phyloP scores from a whole-genome alignment of 1,140 invertebrate species.

The Marisa cornuarietis region DNA sequence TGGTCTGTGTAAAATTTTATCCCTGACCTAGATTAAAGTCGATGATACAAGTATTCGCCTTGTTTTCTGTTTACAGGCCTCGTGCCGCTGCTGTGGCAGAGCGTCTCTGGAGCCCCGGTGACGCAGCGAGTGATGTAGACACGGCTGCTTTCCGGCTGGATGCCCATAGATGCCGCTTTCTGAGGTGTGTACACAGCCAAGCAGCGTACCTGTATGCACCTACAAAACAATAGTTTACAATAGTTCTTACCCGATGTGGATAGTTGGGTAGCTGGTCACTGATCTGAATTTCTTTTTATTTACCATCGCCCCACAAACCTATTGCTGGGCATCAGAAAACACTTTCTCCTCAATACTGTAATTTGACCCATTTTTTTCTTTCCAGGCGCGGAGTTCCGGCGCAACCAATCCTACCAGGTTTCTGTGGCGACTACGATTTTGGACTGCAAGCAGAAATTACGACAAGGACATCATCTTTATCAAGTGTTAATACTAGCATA shows the following conservation, averaged over 20 bases:
- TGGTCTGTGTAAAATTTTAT: no score
- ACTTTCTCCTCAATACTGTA: not conserved
- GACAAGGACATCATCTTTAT: not conserved
- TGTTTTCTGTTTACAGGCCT: constrained; percentile 46
- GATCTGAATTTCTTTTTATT: not conserved
- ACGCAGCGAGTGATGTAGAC: constrained; percentile 56
- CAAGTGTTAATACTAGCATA: not conserved
- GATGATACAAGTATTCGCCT: not conserved
- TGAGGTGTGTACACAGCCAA: constrained; percentile 68
- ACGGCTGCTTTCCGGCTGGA: constrained; percentile 75
- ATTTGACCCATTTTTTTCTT: no score
- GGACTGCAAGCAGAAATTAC: constrained; percentile 10
- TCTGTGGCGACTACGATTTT: constrained; percentile 43
- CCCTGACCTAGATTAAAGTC: no score
- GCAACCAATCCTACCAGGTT: constrained; percentile 40
- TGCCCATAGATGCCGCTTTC: constrained; percentile 88
- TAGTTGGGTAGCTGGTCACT: not conserved
- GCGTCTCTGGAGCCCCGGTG: constrained; percentile 77
- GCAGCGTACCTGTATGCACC: no score
- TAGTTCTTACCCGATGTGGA: no score
- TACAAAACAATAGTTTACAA: no score
- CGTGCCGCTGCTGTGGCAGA: constrained; percentile 85
- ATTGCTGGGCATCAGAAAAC: no score
- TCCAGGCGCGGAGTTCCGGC: constrained; percentile 45
- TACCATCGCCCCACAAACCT: not conserved